Percentiles rank a stretch among this genome's conserved stretches.
phyloP scores from a whole-genome alignment of 2,888 invertebrate species.

The Ophion obscuratus region DNA sequence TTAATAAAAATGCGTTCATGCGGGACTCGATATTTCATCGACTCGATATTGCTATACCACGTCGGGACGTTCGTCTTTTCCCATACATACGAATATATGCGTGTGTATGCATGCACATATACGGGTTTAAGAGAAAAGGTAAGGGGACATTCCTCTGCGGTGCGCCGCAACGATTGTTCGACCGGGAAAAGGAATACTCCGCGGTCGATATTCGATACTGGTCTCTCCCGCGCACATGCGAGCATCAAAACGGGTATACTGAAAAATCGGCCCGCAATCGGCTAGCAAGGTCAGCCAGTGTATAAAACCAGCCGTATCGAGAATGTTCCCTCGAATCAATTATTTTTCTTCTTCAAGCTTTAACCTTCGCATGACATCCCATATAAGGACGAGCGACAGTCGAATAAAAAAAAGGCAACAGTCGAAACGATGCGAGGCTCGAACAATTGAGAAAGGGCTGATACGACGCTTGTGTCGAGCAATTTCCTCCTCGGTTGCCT shows the following conservation, averaged over 20 bases:
- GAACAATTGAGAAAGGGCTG: neutral
- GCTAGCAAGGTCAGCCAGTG: constrained; percentile 57
- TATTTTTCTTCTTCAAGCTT: constrained; percentile 3
- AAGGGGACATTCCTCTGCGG: constrained; percentile 59
- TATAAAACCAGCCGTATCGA: constrained; percentile 43
- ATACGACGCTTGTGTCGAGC: neutral
- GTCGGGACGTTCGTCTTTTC: constrained; percentile 15
- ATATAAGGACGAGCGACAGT: neutral
- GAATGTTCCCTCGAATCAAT: constrained; percentile 26
- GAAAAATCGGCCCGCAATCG: constrained; percentile 54
- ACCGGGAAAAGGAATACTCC: constrained; percentile 62
- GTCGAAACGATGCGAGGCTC: neutral
- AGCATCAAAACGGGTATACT: constrained; percentile 8
- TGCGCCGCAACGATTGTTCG: constrained; percentile 66
- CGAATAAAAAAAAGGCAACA: neutral
- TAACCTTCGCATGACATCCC: constrained; percentile 3
- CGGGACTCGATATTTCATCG: constrained; percentile 42
- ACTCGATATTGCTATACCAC: constrained; percentile 6
- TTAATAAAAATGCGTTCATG: constrained; percentile 60
- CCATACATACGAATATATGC: neutral
- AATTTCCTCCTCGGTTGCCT: neutral
- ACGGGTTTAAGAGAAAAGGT: neutral
- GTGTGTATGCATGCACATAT: neutral
- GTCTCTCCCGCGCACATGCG: constrained; percentile 30
- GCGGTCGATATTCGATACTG: constrained; percentile 66